These are phyloP conservation scores for Coremacera marginata DNA, from an alignment of 2,888 invertebrate genomes.

Conservation along the genomic window DNA sequence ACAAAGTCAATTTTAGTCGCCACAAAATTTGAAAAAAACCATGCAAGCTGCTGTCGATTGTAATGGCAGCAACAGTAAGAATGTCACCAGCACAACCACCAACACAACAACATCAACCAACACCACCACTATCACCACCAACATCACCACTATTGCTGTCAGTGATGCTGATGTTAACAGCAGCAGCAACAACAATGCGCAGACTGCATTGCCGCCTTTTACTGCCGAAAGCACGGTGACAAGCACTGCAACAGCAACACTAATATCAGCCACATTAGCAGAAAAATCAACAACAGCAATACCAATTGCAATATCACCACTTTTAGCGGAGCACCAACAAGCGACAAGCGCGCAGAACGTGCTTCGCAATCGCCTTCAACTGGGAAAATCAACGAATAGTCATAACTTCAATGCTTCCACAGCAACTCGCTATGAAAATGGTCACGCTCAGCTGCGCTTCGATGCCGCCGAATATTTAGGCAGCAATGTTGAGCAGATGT, in stretches of 20 bases:
- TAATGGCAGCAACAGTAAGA: conserved; percentile 53
- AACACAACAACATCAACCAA: conserved; percentile 41
- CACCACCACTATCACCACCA: not conserved
- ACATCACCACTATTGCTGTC: conserved; percentile 14
- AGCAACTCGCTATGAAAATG: conserved; percentile 37
- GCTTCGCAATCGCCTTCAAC: conserved; percentile 56
- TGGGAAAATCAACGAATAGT: conserved; percentile 45
- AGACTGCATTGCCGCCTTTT: conserved; percentile 1
- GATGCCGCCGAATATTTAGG: conserved; percentile 54
- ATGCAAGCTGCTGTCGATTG: conserved; percentile 58
- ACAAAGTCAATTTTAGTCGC: not conserved
- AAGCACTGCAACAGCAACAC: conserved; percentile 36
- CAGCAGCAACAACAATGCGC: conserved; percentile 34
- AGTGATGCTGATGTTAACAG: conserved; percentile 53
- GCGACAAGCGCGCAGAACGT: conserved; percentile 28
- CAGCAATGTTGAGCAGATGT: conserved; percentile 62
- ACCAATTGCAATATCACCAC: conserved; percentile 52
- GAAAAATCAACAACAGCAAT: conserved; percentile 54
- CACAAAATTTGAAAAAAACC: conserved; percentile 41
- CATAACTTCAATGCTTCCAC: conserved; percentile 11
- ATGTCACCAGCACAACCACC: conserved; percentile 44
- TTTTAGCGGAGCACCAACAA: conserved; percentile 37
- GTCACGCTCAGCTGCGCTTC: conserved; percentile 36
- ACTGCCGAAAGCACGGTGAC: conserved; percentile 35
- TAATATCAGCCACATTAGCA: conserved; percentile 37